phyloP scores from a whole-genome alignment of 2,797 vertebrate genomes.

The Paramormyrops hopkinsi region DNA sequence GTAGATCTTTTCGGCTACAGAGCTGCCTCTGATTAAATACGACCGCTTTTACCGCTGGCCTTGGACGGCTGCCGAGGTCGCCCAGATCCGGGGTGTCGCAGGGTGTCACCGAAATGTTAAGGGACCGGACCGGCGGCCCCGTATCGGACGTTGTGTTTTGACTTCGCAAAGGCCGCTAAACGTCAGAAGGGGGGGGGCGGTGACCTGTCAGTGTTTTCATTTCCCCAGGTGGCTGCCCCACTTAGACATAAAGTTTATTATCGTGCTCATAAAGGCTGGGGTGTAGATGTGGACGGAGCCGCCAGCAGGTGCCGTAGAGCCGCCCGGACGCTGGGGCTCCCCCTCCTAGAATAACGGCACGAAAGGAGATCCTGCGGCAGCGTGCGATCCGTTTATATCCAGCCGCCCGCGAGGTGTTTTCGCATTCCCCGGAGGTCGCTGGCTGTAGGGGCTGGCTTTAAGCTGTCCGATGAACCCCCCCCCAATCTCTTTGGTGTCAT shows the following conservation, averaged over 20 bases:
- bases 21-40: background rate
- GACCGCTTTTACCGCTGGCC: background rate
- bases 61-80: background rate
- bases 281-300: background rate
- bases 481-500: background rate
- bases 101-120: background rate
- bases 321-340: background rate
- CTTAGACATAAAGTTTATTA: background rate
- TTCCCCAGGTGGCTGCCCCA: background rate
- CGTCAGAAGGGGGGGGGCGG: background rate
- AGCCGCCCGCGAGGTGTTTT: background rate
- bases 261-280: background rate
- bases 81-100: background rate
- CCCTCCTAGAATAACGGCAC: background rate
- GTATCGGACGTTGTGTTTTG: background rate
- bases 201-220: background rate
- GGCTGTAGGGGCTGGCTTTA: background rate
- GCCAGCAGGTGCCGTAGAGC: background rate
- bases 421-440: conserved; percentile 12
- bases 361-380: background rate
- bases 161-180: background rate
- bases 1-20: background rate
- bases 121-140: background rate
- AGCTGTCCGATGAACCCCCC: background rate
- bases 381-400: background rate